Base-by-base conservation (phyloP, 23 tunicate species). In the Halocynthia roretzi region DNA sequence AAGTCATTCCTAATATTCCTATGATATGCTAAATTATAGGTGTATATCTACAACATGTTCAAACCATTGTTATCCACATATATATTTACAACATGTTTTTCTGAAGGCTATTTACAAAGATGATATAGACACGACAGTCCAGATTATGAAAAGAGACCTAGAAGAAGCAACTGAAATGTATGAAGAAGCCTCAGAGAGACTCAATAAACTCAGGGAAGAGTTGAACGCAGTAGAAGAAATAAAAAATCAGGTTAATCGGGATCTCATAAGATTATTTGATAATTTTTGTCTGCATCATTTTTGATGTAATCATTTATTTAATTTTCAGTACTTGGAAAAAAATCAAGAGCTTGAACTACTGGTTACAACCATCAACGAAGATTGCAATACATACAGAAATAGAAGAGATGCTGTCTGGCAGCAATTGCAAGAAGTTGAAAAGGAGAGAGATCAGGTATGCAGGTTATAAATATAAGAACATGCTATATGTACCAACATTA, bases 351-450 rank as follows among this genome's bases (percentile, higher is more conserved):
- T 77, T 6, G 72, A 83, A 21, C 76, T 86, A 10, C 75, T 79
- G 62, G 72, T 82, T 52, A 50, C 87, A 7, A 85, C 86, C 14
- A 53, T 92, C n/a, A 85, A 58, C 10, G 84, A 82, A 50, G 98
- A 92, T 52, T 82, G 87, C 51, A 77, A 80, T 75, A 86, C 86
- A 85, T 86, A 78, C 69, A 86, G 76, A 61, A 78, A 20, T 82
- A 78, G 98, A 58, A 53, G 87, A 10, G 98, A 92, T 76, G 40
- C 87, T 6, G 86, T 92, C 71, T 92, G 98, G 98, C 92, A 92
- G 74, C 90, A 92, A 79, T 71, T 82, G 61, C 83, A 86, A 74
- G 98, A 92, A 92, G 98, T 92, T 57, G 98, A 92, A 61, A 92
- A 92, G 80, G 98, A 92, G 60, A 77, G 98, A 75, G 92, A 86